A percentile compares a stretch with the other conserved stretches of the same genome.
Evolutionary conservation across 2,888 invertebrate species (phyloP).

Genomic region (Macrosoma leucophasiata): DNA sequence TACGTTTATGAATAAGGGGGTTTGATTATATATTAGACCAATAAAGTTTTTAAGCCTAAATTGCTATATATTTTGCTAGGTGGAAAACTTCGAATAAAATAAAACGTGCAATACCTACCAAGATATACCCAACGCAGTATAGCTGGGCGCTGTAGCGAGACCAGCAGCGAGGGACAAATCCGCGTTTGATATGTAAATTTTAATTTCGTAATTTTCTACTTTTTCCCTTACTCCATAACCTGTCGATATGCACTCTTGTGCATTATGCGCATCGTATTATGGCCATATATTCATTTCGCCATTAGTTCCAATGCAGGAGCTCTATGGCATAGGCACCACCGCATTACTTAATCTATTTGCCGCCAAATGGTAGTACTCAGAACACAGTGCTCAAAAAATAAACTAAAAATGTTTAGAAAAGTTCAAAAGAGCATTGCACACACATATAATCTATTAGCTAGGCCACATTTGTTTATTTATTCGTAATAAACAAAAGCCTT

Average conservation of each 20-base stretch:
- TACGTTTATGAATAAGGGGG: too few relatives aligned
- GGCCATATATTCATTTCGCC: conserved; percentile 12
- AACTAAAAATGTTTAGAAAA: conserved; percentile 3
- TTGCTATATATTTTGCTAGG: background rate
- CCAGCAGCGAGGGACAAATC: conserved; percentile 19
- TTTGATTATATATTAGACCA: too few relatives aligned
- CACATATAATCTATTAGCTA: too few relatives aligned
- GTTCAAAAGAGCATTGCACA: conserved; percentile 11
- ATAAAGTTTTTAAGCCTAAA: background rate
- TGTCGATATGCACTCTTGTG: conserved; percentile 11
- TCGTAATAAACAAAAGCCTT: too few relatives aligned
- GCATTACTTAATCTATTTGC: background rate
- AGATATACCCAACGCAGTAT: too few relatives aligned
- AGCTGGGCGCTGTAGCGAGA: conserved; percentile 6
- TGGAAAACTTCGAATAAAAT: background rate
- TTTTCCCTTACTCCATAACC: conserved; percentile 32
- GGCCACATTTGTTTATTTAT: too few relatives aligned
- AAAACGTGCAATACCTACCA: too few relatives aligned
- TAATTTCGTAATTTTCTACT: conserved; percentile 55
- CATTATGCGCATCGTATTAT: conserved; percentile 12
- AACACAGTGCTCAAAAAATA: background rate
- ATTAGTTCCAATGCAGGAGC: too few relatives aligned
- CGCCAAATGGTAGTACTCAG: too few relatives aligned
- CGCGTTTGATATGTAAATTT: conserved; percentile 70
- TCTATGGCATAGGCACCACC: background rate